These are phyloP conservation scores for Crocallis elinguaria DNA, from an alignment of 2,888 invertebrate species.

Conservation along the genomic window DNA sequence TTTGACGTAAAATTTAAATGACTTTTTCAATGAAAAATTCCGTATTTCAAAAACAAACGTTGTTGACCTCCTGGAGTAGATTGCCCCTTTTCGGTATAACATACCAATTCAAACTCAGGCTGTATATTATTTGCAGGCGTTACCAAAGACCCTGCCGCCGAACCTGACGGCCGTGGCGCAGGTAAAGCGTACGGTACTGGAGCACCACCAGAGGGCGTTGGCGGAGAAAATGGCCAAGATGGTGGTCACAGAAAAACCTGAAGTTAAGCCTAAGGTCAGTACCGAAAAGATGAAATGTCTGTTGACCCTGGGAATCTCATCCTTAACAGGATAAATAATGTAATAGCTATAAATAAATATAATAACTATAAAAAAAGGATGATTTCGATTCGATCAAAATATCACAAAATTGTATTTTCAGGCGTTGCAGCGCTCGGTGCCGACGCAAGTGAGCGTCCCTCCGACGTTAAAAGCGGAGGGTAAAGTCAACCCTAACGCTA, in stretches of 20 bases:
- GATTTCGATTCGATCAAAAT: no score
- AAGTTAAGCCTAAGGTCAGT: conserved; percentile 57
- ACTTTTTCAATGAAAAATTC: no score
- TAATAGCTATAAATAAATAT: no score
- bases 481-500: conserved; percentile 69
- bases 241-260: conserved; percentile 63
- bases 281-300: neutral
- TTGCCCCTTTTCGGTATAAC: no score
- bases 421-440: conserved; percentile 57
- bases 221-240: conserved; percentile 74
- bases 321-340: no score
- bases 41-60: no score
- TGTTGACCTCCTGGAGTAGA: no score
- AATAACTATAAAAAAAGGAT: no score
- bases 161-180: conserved; percentile 62
- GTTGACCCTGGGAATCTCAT: no score
- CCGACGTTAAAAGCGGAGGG: conserved; percentile 63
- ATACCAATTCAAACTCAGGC: neutral
- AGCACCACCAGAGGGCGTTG: conserved; percentile 60
- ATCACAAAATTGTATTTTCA: conserved; percentile 30
- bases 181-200: conserved; percentile 59
- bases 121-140: conserved; percentile 51
- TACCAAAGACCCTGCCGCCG: conserved; percentile 71
- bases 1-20: no score
- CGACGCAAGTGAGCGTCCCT: conserved; percentile 51